A percentile compares a stretch with the other conserved stretches of the same genome.
Conservation (phyloP, 2,113 vertebrate species). For the Podarcis cretensis region DNA sequence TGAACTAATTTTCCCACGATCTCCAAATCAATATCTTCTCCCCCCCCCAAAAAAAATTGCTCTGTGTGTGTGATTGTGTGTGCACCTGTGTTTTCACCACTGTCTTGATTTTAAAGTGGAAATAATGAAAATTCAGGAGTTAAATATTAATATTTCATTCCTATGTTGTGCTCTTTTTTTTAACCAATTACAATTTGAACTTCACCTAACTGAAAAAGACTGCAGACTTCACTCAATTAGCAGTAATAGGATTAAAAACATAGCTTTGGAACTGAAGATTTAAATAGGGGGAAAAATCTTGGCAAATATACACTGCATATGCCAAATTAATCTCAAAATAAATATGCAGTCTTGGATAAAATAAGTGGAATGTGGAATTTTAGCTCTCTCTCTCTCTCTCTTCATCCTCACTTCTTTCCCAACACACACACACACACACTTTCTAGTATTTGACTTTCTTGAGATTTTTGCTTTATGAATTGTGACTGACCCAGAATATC, state of each 20-base stretch:
- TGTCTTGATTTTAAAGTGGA: conserved; percentile 72
- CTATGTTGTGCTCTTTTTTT: conserved; percentile 75
- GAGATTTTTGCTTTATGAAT: conserved; percentile 41
- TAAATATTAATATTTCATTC: conserved; percentile 75
- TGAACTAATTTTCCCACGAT: conserved; percentile 34
- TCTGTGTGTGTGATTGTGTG: too few relatives aligned
- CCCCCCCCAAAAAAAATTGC: conserved; percentile 14
- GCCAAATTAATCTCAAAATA: conserved; percentile 87
- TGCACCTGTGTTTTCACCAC: neutral
- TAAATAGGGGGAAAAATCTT: conserved; percentile 85
- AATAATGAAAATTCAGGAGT: conserved; percentile 73
- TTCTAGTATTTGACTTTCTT: conserved; percentile 29
- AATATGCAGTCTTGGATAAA: conserved; percentile 74
- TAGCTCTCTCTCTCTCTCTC: neutral
- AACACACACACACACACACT: neutral
- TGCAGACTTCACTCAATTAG: conserved; percentile 91
- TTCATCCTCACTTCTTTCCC: neutral
- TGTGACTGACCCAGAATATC: neutral
- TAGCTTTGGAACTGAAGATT: conserved; percentile 86
- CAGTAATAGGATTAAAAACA: conserved; percentile 93
- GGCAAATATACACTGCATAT: conserved; percentile 85
- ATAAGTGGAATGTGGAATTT: conserved; percentile 66
- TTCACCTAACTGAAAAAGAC: conserved; percentile 91
- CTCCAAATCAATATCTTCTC: conserved; percentile 56
- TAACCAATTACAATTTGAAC: conserved; percentile 90